These are phyloP conservation scores for Ecdyonurus torrentis DNA, from an alignment of 2,888 invertebrate species.

Conservation along the genomic window DNA sequence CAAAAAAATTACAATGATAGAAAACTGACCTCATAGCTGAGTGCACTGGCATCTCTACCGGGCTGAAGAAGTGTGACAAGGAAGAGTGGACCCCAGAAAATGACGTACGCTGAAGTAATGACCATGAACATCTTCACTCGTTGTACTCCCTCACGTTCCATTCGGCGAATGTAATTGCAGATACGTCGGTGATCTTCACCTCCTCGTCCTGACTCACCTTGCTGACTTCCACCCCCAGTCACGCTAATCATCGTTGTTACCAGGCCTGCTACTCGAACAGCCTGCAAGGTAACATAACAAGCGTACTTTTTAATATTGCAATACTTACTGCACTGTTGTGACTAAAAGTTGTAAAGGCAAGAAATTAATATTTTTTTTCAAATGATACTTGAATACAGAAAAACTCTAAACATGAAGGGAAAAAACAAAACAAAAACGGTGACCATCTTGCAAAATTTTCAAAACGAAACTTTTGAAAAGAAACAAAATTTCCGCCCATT, in stretches of 20 bases:
- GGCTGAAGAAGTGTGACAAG: conserved; percentile 66
- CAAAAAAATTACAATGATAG: not conserved
- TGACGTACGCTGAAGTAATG: conserved; percentile 65
- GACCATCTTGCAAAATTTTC: too few species aligned
- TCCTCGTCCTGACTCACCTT: not conserved
- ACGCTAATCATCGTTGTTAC: conserved; percentile 71
- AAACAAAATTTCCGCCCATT: too few species aligned
- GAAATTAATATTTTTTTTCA: too few species aligned
- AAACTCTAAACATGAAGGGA: too few species aligned
- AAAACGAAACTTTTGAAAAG: too few species aligned
- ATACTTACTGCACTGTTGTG: too few species aligned
- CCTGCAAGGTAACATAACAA: conserved; percentile 26
- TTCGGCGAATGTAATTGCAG: conserved; percentile 56
- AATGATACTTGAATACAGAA: too few species aligned
- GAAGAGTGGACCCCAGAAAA: conserved; percentile 85
- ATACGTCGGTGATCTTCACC: conserved; percentile 41
- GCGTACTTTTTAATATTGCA: too few species aligned
- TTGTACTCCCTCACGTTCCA: conserved; percentile 65
- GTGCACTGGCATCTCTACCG: conserved; percentile 49
- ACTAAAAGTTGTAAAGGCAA: too few species aligned
- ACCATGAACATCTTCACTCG: conserved; percentile 73
- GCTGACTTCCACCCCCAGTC: conserved; percentile 38
- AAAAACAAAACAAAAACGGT: too few species aligned
- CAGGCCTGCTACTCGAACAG: conserved; percentile 63
- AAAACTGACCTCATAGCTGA: conserved; percentile 50